Base-by-base conservation (phyloP, 2,113 vertebrate species). In the Dissostichus mawsoni region DNA sequence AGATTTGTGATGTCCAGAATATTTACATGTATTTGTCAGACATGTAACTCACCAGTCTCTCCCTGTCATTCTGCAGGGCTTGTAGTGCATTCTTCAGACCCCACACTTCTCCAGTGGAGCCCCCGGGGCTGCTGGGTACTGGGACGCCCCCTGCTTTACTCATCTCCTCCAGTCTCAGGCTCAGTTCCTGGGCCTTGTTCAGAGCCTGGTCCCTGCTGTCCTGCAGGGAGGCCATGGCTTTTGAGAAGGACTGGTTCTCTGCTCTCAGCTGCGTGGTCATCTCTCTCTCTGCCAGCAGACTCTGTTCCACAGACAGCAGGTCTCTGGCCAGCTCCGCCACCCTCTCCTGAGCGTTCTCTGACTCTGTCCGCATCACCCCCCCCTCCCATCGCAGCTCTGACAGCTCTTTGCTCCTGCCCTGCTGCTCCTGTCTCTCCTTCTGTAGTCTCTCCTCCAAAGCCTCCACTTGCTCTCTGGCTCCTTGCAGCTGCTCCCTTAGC, bases 251-350 rank as follows among this genome's bases (percentile, higher is more conserved):
- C 87, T 96, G 92, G 66, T 97, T 96, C 93, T 98, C 96, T 23
- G 95, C 95, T 23, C 62, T 94, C 45, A 99, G 94, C 52, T 94
- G 92, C 62, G 93, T 88, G 16, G 94, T 95, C 64, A 90, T 94
- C 88, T 97, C 97, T 20, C 93, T 96, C 84, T 97, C 96, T 11
- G 45, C 56, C 8, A 98, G 93, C 29, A 98, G 87, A 66, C 92
- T 96, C 94, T 99, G 97, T 14, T 99, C 98, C 74, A 96, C 94
- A 25, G 94, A 94, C 92, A 99, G 87, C 74, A 99, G 90, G 91
- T 99, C 98, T 47, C 84, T 91, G 8, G 98, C 98, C 87, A 99
- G 85, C 80, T 99, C 98, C 0, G 97, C 98, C 63, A 99, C 98
- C 86, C 98, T 95, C 88, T 98, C 98, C 86, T 98, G 97, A 0